Conservation (phyloP, 2,888 invertebrate genomes). For the Julus scandinavius region DNA sequence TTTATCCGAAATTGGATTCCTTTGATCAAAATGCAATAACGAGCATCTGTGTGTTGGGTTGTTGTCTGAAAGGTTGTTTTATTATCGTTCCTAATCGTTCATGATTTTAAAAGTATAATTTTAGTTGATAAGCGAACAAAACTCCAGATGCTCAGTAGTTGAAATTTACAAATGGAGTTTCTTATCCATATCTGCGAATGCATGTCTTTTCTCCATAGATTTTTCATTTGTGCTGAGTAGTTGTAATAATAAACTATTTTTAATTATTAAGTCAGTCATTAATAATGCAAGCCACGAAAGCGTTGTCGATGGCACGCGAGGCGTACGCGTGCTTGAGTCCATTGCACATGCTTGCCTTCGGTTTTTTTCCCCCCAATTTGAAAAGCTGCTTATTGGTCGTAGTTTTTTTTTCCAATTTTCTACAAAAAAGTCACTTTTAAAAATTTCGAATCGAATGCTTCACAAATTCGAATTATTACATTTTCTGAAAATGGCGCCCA, state of each 20-base stretch:
- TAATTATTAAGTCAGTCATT: slow-evolving; percentile 26
- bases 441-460: neutral
- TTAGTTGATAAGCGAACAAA: neutral
- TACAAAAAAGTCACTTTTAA: neutral
- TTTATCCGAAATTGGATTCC: neutral
- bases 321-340: neutral
- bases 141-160: neutral
- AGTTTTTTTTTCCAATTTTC: neutral
- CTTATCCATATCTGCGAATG: neutral
- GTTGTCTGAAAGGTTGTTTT: neutral
- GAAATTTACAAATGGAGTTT: neutral
- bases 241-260: slow-evolving; percentile 13
- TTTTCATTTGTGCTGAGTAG: neutral
- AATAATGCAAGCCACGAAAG: slow-evolving; percentile 3
- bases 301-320: neutral
- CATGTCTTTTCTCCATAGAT: neutral
- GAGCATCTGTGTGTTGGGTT: neutral
- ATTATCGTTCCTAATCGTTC: neutral
- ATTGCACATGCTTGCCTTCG: neutral
- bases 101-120: no score
- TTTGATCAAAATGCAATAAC: neutral
- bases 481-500: neutral
- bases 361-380: neutral
- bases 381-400: neutral
- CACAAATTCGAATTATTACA: neutral